These are phyloP conservation scores for Vulpes ferrilata DNA, from an alignment of 2,113 vertebrate species.

Conservation along the genomic window DNA sequence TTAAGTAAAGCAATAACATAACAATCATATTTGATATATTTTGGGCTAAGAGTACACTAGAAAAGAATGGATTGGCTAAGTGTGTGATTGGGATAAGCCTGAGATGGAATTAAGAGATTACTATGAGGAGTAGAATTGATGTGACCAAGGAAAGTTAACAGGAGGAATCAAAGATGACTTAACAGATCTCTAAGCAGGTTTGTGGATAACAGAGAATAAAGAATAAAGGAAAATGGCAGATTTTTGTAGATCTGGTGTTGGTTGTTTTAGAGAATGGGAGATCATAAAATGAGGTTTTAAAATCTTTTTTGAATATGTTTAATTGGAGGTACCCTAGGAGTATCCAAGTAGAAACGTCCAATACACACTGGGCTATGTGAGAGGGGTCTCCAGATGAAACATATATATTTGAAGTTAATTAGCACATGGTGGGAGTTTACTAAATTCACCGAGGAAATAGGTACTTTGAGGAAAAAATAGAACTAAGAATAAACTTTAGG, in stretches of 20 bases:
- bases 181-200: neutral
- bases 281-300: neutral
- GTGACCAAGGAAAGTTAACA: neutral
- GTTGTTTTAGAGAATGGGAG: neutral
- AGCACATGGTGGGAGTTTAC: neutral
- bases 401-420: constrained; percentile 21
- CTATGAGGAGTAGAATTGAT: neutral
- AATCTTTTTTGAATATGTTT: neutral
- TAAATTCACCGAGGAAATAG: neutral
- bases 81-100: neutral
- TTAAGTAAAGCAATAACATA: neutral
- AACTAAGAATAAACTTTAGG: neutral
- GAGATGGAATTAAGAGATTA: neutral
- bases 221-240: neutral
- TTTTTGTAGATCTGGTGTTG: neutral
- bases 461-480: constrained; percentile 2
- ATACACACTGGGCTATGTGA: neutral
- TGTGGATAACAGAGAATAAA: neutral
- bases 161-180: neutral
- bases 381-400: neutral
- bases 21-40: neutral
- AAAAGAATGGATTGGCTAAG: neutral
- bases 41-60: neutral
- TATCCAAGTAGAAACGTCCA: neutral
- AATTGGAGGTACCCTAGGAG: neutral